Evolutionary conservation across 92 coral and sea anemone genomes (phyloP), one percentile per base, ranked within the genome.

Genomic region (Palythoa grandiflora): DNA sequence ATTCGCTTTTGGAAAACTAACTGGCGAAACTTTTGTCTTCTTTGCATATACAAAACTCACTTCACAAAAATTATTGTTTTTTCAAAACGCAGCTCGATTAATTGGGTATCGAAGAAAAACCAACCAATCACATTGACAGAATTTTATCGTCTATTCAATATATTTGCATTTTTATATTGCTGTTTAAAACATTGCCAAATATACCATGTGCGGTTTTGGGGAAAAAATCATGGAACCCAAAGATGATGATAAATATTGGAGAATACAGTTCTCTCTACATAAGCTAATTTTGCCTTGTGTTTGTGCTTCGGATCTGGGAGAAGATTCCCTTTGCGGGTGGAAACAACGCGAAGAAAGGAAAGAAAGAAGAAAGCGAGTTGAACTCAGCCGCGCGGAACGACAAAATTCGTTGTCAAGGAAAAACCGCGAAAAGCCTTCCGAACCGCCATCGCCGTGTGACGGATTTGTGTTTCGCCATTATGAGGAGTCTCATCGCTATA

Each of bases 391-490:
- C 83, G 57, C 47, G 88, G 86, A 81, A 66, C 88, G 88, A 83
- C 86, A 71, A 78, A 91, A 87, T 2, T 87, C 89, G 98, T 95
- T 88, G 98, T 91, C 91, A 91, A 88, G 98, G 92, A 91, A 88
- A 80, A 92, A 89, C 59, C 87, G 88, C 73, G 88, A 89, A 20
- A 81, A 81, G 44, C 73, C 60, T 5, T 68, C 38, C 0, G 38
- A 83, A 19, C 83, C 88, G 3, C 38, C 93, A 38, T 85, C 92
- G 38, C 63, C 87, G 10, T 84, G 88, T 11, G 95, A 91, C 5
- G 95, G 93, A 60, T 95, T 93, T 76, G 91, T 93, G 47, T 97
- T 97, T 70, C 98, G 95, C 36, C 99, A 97, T 88, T 97, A 96
- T 80, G 93, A 96, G 55, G 93, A 91, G 44, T 71, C 93, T 28